Percentiles rank a stretch among this genome's conserved stretches.
phyloP scores from a whole-genome alignment of 2,888 invertebrate genomes.

The Taenaris catops region DNA sequence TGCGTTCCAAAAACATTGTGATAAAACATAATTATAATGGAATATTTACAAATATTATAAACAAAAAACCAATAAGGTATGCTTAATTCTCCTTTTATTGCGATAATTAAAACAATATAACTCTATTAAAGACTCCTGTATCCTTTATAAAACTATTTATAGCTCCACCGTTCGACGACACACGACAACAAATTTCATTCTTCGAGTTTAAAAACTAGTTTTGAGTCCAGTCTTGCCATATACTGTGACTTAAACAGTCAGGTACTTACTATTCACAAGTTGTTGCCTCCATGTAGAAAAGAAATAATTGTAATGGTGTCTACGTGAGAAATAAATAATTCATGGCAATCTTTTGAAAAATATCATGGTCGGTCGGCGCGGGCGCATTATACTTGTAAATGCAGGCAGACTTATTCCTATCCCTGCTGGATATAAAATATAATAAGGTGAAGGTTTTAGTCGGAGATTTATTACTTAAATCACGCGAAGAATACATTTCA shows the following conservation, averaged over 20 bases:
- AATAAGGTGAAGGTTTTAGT: too few relatives aligned
- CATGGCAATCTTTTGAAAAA: conserved; percentile 69
- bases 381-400: conserved; percentile 72
- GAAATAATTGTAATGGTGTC: conserved; percentile 71
- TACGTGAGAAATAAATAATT: conserved; percentile 68
- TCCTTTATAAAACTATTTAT: conserved; percentile 21
- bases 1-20: too few relatives aligned
- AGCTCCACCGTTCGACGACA: conserved; percentile 20
- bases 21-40: too few relatives aligned
- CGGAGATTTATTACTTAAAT: conserved; percentile 20
- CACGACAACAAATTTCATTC: conserved; percentile 23
- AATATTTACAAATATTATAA: too few relatives aligned
- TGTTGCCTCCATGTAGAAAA: conserved; percentile 59
- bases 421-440: conserved; percentile 23
- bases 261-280: conserved; percentile 54
- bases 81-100: too few relatives aligned
- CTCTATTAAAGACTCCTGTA: conserved; percentile 16
- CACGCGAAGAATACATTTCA: conserved; percentile 5
- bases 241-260: conserved; percentile 25
- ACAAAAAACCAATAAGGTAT: too few relatives aligned
- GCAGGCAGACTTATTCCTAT: conserved; percentile 35
- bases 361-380: conserved; percentile 56
- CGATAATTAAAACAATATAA: conserved; percentile 12
- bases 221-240: conserved; percentile 21
- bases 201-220: conserved; percentile 24